A percentile compares a stretch with the other conserved stretches of the same genome.
Evolutionary conservation across 2,888 invertebrate genomes (phyloP).

Genomic region (Phalera bucephala): DNA sequence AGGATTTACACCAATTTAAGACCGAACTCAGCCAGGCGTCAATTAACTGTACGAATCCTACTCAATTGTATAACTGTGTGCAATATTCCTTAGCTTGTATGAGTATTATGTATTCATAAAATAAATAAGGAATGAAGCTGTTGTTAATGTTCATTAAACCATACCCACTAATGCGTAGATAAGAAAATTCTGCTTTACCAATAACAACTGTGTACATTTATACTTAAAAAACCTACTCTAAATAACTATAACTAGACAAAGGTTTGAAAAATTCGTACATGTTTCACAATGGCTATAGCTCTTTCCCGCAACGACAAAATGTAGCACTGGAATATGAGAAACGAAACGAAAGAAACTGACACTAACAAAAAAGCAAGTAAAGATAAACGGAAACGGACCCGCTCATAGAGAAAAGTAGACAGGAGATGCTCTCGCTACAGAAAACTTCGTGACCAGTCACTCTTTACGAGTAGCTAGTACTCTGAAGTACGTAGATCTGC

Average conservation of each 20-base stretch:
- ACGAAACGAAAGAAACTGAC: constrained; percentile 66
- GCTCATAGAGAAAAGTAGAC: constrained; percentile 73
- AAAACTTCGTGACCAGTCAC: constrained; percentile 67
- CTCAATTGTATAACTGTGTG: constrained; percentile 44
- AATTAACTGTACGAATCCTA: constrained; percentile 66
- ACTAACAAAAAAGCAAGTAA: constrained; percentile 68
- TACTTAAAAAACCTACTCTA: background rate
- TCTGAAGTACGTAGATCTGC: constrained; percentile 53
- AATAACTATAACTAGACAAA: constrained; percentile 1
- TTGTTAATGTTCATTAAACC: too few relatives aligned
- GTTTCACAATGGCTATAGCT: constrained; percentile 28
- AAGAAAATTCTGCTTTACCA: too few relatives aligned
- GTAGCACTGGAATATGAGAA: constrained; percentile 66
- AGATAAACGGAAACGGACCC: constrained; percentile 78
- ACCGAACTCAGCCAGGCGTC: constrained; percentile 68
- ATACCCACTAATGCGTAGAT: too few relatives aligned
- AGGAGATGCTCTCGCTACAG: constrained; percentile 54
- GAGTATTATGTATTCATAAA: too few relatives aligned
- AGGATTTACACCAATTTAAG: constrained; percentile 81
- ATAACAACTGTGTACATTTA: constrained; percentile 1
- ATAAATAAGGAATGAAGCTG: too few relatives aligned
- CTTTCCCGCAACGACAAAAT: constrained; percentile 58
- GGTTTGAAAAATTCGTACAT: constrained; percentile 1
- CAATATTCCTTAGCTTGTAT: too few relatives aligned
- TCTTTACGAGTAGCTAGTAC: constrained; percentile 54